Percentiles rank a stretch among this genome's conserved stretches.
phyloP scores from a whole-genome alignment of 2,888 invertebrate genomes.

The Amphipoea oculea region DNA sequence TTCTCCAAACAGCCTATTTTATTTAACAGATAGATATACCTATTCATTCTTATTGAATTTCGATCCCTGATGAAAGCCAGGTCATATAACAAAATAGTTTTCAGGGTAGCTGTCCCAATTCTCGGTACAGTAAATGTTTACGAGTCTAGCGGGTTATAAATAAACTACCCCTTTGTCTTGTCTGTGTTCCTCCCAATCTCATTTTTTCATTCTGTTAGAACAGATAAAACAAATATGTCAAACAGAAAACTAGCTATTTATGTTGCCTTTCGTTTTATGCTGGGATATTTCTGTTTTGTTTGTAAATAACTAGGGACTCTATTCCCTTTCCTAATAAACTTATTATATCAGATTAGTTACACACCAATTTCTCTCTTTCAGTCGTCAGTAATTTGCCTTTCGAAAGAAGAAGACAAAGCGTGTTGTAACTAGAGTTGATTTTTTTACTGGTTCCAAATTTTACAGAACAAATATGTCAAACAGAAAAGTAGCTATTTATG shows the following conservation, averaged over 20 bases:
- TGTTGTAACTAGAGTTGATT: no score
- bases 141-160: constrained; percentile 57
- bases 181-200: constrained; percentile 52
- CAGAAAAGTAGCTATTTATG: constrained; percentile 2
- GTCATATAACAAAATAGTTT: constrained; percentile 43
- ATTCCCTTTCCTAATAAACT: no score
- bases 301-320: background rate
- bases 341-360: no score
- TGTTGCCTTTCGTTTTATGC: constrained; percentile 7
- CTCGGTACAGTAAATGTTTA: constrained; percentile 58
- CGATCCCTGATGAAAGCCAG: background rate
- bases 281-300: constrained; percentile 9
- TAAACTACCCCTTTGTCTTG: constrained; percentile 52
- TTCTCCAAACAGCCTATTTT: background rate
- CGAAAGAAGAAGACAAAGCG: no score
- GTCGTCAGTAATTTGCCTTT: no score
- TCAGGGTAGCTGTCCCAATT: constrained; percentile 53
- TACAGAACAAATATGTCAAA: constrained; percentile 40
- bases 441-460: no score
- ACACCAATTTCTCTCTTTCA: no score
- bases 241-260: constrained; percentile 12
- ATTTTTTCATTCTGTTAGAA: constrained; percentile 46
- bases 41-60: constrained; percentile 17
- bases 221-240: constrained; percentile 44
- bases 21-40: background rate